Conservation (phyloP, 2,113 vertebrate species). For the Bufo gargarizans region DNA sequence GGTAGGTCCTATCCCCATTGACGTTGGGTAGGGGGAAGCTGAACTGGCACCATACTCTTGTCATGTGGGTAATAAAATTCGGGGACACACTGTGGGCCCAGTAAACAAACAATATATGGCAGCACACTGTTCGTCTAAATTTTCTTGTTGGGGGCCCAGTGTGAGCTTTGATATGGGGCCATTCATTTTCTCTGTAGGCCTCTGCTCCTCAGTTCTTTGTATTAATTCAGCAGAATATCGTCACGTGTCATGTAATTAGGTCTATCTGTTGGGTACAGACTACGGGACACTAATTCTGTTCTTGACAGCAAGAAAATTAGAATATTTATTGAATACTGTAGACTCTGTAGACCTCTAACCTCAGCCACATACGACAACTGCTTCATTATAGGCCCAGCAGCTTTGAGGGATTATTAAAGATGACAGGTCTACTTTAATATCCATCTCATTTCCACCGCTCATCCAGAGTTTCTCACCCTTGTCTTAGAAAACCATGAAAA, state of each 20-base stretch:
- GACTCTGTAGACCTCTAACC: neutral
- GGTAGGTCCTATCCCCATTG: neutral
- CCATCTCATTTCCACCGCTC: slow-evolving; percentile 1
- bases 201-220: too few species aligned
- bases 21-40: too few species aligned
- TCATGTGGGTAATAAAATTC: neutral
- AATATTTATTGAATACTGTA: slow-evolving; percentile 9
- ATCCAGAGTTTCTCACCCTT: slow-evolving; percentile 10
- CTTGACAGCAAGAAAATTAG: slow-evolving; percentile 1
- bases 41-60: neutral
- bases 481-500: neutral
- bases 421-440: slow-evolving; percentile 16
- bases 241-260: neutral
- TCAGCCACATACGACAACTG: neutral
- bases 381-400: slow-evolving; percentile 6
- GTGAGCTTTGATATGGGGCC: neutral
- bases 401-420: slow-evolving; percentile 11
- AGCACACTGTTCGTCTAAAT: too few species aligned
- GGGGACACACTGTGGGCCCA: neutral
- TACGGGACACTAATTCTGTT: neutral
- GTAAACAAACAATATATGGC: too few species aligned
- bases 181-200: too few species aligned
- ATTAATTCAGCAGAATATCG: neutral
- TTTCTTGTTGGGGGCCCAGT: neutral
- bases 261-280: neutral